Evolutionary conservation across 2,888 invertebrate genomes (phyloP).

Genomic region (Lampropteryx suffumata): DNA sequence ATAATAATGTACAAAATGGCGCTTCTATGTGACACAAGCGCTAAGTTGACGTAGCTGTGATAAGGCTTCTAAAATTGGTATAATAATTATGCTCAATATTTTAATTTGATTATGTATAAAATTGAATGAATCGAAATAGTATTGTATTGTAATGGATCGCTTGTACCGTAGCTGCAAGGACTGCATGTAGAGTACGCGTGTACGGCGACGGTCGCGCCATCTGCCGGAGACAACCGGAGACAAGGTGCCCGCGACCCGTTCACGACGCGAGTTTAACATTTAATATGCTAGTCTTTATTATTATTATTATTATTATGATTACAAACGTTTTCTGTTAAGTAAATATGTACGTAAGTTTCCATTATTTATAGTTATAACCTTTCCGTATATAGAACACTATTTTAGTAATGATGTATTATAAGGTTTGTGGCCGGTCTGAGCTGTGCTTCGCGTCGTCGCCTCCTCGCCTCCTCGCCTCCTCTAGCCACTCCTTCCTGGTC

Average conservation of each 20-base stretch:
- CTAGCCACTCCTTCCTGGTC: not conserved
- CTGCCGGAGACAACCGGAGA: no score
- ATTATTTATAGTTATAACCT: conserved; percentile 51
- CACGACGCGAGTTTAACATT: conserved; percentile 48
- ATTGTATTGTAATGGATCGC: conserved; percentile 44
- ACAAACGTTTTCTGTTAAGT: conserved; percentile 55
- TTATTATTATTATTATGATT: no score
- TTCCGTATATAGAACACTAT: conserved; percentile 46
- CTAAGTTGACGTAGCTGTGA: conserved; percentile 78
- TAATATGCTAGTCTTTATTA: conserved; percentile 82
- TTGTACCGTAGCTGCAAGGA: conserved; percentile 32
- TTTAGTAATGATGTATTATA: conserved; percentile 60
- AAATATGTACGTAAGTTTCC: conserved; percentile 62
- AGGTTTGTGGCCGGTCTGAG: conserved; percentile 31
- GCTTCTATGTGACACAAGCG: conserved; percentile 46
- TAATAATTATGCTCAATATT: conserved; percentile 71
- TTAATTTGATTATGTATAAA: conserved; percentile 51
- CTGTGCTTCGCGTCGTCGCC: not conserved
- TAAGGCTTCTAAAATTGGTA: conserved; percentile 68
- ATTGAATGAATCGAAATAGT: conserved; percentile 54
- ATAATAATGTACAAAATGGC: no score
- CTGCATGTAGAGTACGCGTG: not conserved
- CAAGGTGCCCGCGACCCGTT: no score
- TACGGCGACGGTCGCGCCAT: no score
- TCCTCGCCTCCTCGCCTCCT: not conserved